These are phyloP conservation scores for Oncorhynchus nerka DNA, from an alignment of 2,113 vertebrate species.

Conservation along the genomic window DNA sequence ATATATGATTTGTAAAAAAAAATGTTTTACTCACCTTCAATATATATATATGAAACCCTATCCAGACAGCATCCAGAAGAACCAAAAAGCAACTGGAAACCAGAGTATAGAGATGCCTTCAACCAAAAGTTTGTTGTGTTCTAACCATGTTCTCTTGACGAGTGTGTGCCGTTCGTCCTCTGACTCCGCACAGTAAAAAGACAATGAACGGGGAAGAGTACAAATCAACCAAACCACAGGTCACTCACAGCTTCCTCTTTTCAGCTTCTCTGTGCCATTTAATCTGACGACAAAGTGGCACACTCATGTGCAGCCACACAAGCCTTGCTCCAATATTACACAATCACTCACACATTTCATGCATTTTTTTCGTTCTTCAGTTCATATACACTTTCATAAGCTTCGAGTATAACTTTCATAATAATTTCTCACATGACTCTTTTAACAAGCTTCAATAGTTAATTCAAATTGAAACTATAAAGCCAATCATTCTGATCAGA, in stretches of 20 bases:
- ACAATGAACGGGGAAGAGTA: neutral
- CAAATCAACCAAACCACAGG: constrained; percentile 3
- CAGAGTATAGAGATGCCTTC: neutral
- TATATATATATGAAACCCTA: neutral
- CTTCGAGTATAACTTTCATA: neutral
- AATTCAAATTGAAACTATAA: neutral
- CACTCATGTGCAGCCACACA: neutral
- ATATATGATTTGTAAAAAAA: neutral
- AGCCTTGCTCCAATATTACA: neutral
- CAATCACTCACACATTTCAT: neutral
- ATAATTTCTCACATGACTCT: too few relatives aligned
- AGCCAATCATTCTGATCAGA: too few relatives aligned
- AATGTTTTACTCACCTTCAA: neutral
- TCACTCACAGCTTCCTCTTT: constrained; percentile 20
- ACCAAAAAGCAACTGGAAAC: neutral
- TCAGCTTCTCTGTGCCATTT: neutral
- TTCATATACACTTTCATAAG: too few relatives aligned
- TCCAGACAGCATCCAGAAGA: too few relatives aligned
- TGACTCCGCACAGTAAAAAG: neutral
- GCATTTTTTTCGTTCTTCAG: too few relatives aligned
- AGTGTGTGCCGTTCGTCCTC: too few relatives aligned
- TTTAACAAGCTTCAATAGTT: neutral
- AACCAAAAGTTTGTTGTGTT: neutral
- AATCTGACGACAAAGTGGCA: neutral
- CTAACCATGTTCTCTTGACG: neutral